Conservation (phyloP, 2,888 invertebrate species). For the Actias luna region DNA sequence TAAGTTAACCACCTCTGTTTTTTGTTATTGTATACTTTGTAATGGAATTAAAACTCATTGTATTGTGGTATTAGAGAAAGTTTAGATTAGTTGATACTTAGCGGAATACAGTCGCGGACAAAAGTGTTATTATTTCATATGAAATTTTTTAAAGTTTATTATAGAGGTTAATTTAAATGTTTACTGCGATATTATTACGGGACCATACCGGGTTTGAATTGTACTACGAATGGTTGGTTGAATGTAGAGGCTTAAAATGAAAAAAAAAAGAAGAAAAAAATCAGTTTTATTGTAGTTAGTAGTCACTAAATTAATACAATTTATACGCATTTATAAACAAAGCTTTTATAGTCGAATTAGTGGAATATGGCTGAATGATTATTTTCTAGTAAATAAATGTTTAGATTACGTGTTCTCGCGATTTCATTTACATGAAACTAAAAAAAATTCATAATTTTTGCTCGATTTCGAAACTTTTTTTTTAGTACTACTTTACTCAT, state of each 20-base stretch:
- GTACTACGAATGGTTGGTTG: not conserved
- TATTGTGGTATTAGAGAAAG: not conserved
- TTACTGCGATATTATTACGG: not conserved
- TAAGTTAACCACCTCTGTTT: conserved; percentile 10
- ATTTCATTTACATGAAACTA: no score
- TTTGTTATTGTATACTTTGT: conserved; percentile 8
- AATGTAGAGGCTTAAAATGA: not conserved
- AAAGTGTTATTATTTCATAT: not conserved
- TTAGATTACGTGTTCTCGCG: no score
- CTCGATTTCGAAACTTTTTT: no score
- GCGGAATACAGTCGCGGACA: conserved; percentile 3
- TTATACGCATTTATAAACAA: not conserved
- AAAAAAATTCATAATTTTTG: no score
- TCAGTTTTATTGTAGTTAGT: not conserved
- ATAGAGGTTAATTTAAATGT: no score
- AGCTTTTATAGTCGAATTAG: not conserved
- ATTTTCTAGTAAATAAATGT: no score
- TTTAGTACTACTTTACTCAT: no score
- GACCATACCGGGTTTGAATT: not conserved
- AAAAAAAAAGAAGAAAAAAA: not conserved
- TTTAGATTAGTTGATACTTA: not conserved
- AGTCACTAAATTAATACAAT: not conserved
- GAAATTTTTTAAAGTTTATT: not conserved
- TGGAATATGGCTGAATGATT: not conserved
- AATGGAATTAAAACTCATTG: not conserved